Base-by-base conservation (phyloP, 2,888 invertebrate species). In the Pandemis heparana region DNA sequence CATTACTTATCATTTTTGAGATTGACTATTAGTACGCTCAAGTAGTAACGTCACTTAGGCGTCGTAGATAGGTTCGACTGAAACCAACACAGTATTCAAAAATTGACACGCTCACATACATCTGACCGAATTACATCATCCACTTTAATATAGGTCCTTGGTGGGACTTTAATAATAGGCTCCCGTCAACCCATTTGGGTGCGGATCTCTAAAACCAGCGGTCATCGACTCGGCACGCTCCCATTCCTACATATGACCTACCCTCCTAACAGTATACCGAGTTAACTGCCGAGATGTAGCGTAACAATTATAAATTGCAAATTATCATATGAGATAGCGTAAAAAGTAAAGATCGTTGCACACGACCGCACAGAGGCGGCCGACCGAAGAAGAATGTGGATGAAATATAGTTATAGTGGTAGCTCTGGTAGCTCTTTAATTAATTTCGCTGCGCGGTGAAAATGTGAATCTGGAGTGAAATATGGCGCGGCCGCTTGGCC, bases 301-400 rank as follows among this genome's bases (percentile, higher is more conserved):
- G 79, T 79, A 82, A 78, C 83, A 84, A 85, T 87, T 85, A 84
- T 82, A 85, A 84, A 86, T 86, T 83, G 80, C 83, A 79, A 77
- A 81, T 80, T 81, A 82, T 74, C 81, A 80, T 77, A 79, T 74
- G 43, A 73, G 74, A 80, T 78, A 70, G 75, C 60, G 80, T 80
- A 82, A 85, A 83, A 85, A 89, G 83, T 80, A 80, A 83, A 81
- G 81, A 78, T 71, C 75, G 85, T 85, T 85, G 84, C 87, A 86
- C 88, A 82, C 83, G 84, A 86, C 87, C 88, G 87, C 83, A 80
- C 79, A 75, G 61, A 70, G 71, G 67, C 71, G 76, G 77, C 77
- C 75, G 62, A 73, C 73, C 70, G 66, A 67, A 56, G 16, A 51
- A 48, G 75, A 74, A 70, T 70, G 70, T 74, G 73, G 75, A 75